Evolutionary conservation across 2,888 invertebrate genomes (phyloP), one percentile per base, ranked within the genome.

Genomic region (Lepeophtheirus nordmannii): DNA sequence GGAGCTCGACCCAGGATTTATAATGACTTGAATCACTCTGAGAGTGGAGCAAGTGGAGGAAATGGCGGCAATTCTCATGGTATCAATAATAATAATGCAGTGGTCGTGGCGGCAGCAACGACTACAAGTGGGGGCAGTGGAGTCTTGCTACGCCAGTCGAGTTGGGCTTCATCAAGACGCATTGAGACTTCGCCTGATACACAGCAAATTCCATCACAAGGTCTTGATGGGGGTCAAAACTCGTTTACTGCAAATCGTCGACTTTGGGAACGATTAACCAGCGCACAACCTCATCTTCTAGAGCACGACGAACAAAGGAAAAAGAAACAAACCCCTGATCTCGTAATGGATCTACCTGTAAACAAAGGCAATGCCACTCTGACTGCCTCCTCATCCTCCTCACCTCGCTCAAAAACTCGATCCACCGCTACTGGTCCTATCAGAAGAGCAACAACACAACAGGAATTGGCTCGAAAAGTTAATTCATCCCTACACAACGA

Each of bases 291-390:
- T 46, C 73, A 70, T 12, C 75, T 76, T 60, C 71, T 76, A 9
- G 53, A 38, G 20, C 69, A 68, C 58, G 68, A 67, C 20, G 57
- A 69, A 5, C 64, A 68, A n/a, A 67, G 68, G 10, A 62, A 68
- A 10, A 67, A 69, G 61, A 71, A 72, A 69, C 82, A 82, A 71
- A 83, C 87, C 39, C 88, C 89, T 1, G 89, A 88, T 77, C 79
- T 88, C 67, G 88, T 89, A 69, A 84, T 87, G 83, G 88, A 87
- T 76, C 77, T 88, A 71, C 88, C 88, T n/a, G 77, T 37, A 17
- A 46, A 14, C 30, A 30, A 30, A 30, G 30, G 3, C 30, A 5
- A 2, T 7, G 30, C 30, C 2, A n/a, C n/a, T n/a, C n/a, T n/a
- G n/a, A 30, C 7, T 30, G 30, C 30, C 3, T 30, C 30, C 7